Conservation (phyloP, 1,140 invertebrate genomes). For the Wasmannia auropunctata region DNA sequence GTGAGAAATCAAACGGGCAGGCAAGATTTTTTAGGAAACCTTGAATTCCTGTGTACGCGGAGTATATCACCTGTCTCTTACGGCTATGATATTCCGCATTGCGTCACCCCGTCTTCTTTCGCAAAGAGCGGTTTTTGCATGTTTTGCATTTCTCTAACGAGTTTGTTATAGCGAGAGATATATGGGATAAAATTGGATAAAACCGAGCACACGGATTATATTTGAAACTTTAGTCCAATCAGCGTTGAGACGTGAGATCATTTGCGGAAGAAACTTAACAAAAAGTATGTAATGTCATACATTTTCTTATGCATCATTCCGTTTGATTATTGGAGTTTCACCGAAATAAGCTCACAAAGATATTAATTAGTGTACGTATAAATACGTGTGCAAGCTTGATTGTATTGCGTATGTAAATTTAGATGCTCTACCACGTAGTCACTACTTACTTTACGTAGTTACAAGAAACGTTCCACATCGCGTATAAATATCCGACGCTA, state of each 20-base stretch:
- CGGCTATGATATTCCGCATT: background rate
- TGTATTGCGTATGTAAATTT: background rate
- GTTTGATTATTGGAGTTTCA: background rate
- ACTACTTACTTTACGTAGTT: background rate
- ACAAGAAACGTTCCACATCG: background rate
- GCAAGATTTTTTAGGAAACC: conserved; percentile 1
- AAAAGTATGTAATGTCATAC: background rate
- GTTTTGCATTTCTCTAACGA: background rate
- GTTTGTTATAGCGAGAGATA: background rate
- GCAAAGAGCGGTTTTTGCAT: background rate
- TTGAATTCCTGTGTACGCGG: background rate
- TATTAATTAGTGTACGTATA: background rate
- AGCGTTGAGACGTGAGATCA: background rate
- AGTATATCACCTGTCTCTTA: background rate
- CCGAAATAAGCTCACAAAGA: background rate
- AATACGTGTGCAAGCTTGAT: background rate
- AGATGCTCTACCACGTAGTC: background rate
- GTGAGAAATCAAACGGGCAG: background rate
- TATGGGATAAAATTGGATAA: background rate
- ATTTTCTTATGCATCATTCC: background rate
- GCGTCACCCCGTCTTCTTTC: background rate
- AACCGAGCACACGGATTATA: background rate
- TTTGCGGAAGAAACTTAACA: background rate
- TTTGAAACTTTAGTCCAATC: background rate
- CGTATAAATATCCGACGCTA: background rate